These are phyloP conservation scores for Drosophila ironensis DNA, from an alignment of 1,140 invertebrate genomes.

Conservation along the genomic window DNA sequence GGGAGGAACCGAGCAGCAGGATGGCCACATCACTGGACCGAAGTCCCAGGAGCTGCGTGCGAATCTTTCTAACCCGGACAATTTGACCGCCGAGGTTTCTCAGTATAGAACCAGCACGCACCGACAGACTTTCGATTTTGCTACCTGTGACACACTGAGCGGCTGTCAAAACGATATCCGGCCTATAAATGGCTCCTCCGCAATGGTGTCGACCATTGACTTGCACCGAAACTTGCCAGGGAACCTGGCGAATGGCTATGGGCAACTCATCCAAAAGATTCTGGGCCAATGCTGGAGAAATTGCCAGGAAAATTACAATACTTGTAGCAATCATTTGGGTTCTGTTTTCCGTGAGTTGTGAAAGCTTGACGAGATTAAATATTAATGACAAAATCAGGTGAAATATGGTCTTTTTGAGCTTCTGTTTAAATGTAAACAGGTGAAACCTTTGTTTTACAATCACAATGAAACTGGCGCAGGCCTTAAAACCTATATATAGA, in stretches of 20 bases:
- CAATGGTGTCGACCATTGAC: not conserved
- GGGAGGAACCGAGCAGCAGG: not conserved
- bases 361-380: no score
- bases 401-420: not conserved
- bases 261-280: not conserved
- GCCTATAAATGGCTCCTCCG: not conserved
- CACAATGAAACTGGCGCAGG: no score
- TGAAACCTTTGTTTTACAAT: no score
- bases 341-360: no score
- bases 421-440: not conserved
- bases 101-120: conserved; percentile 1
- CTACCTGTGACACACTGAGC: not conserved
- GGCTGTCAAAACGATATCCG: conserved; percentile 4
- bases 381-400: not conserved
- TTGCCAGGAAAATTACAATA: not conserved
- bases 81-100: not conserved
- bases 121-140: not conserved
- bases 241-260: not conserved
- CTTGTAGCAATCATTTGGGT: not conserved
- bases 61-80: not conserved
- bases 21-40: conserved; percentile 18
- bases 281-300: not conserved
- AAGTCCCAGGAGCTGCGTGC: not conserved
- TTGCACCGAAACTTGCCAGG: conserved; percentile 10
- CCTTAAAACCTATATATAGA: no score